Conservation (phyloP, 2,888 invertebrate species). For the Cheilosia impressa region DNA sequence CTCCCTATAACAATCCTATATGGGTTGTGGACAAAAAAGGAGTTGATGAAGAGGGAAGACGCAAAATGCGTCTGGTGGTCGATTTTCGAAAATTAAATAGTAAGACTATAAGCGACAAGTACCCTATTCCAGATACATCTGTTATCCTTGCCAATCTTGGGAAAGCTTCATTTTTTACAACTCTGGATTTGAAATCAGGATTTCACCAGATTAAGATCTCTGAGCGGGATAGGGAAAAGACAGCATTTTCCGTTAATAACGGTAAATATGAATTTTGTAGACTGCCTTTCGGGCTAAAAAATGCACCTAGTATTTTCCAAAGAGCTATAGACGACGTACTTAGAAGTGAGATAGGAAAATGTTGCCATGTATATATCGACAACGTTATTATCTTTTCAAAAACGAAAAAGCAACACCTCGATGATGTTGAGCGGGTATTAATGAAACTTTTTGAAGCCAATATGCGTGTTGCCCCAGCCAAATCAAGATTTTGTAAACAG, state of each 20-base stretch:
- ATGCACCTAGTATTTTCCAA: constrained; percentile 22
- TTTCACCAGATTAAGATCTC: constrained; percentile 65
- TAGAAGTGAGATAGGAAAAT: not conserved
- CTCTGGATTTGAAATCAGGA: constrained; percentile 44
- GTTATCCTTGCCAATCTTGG: constrained; percentile 12
- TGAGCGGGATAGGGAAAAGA: constrained; percentile 56
- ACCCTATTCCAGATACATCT: constrained; percentile 47
- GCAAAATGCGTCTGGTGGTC: constrained; percentile 61
- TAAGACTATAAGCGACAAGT: constrained; percentile 57
- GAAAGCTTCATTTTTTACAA: constrained; percentile 45
- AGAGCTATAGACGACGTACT: constrained; percentile 25
- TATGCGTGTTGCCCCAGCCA: not conserved
- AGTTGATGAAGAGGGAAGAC: constrained; percentile 37
- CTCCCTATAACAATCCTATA: constrained; percentile 59
- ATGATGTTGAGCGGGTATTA: constrained; percentile 18
- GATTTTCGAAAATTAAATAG: constrained; percentile 67
- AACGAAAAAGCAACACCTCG: constrained; percentile 33
- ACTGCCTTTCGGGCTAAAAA: constrained; percentile 28
- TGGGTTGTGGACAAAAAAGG: constrained; percentile 66
- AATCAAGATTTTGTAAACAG: constrained; percentile 28
- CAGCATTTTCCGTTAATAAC: constrained; percentile 46
- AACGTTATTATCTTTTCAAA: constrained; percentile 46
- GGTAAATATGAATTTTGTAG: constrained; percentile 33
- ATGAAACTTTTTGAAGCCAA: constrained; percentile 40
- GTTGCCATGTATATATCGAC: constrained; percentile 32